phyloP scores from a whole-genome alignment of 2,888 invertebrate species.

The Spilarctia lutea region DNA sequence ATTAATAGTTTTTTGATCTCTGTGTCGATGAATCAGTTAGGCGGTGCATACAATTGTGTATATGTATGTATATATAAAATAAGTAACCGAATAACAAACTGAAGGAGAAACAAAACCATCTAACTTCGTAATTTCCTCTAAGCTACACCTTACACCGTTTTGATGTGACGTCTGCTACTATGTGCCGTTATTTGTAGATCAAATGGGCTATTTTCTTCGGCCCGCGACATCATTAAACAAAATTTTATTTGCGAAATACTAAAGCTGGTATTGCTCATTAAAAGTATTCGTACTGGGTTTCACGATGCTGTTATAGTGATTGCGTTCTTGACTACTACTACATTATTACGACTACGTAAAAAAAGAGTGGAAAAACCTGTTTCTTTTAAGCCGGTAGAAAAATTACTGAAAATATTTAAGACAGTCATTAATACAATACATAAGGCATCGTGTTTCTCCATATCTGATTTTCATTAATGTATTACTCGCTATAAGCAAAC shows the following conservation, averaged over 20 bases:
- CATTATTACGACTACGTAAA: not conserved
- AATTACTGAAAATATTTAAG: not conserved
- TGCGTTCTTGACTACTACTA: slow-evolving; percentile 14
- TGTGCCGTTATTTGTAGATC: slow-evolving; percentile 73
- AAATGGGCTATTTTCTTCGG: slow-evolving; percentile 72
- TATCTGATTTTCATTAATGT: no score
- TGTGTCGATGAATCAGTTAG: no score
- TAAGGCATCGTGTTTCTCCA: no score
- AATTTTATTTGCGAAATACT: slow-evolving; percentile 72
- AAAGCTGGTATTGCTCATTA: slow-evolving; percentile 65
- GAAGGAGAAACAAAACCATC: not conserved
- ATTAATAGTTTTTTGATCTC: no score
- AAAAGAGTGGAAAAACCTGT: not conserved
- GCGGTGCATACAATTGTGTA: no score
- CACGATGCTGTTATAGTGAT: slow-evolving; percentile 35
- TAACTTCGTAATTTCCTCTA: not conserved
- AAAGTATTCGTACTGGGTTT: slow-evolving; percentile 45
- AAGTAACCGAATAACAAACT: not conserved
- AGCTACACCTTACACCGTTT: slow-evolving; percentile 58
- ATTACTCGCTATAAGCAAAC: no score
- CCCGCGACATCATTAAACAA: slow-evolving; percentile 70
- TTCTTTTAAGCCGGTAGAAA: not conserved
- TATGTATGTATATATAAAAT: not conserved
- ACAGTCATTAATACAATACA: no score
- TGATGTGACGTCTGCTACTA: slow-evolving; percentile 69